A percentile compares a stretch with the other conserved stretches of the same genome.
phyloP scores from a whole-genome alignment of 2,113 vertebrate genomes.

The Sinocyclocheilus anophthalmus region DNA sequence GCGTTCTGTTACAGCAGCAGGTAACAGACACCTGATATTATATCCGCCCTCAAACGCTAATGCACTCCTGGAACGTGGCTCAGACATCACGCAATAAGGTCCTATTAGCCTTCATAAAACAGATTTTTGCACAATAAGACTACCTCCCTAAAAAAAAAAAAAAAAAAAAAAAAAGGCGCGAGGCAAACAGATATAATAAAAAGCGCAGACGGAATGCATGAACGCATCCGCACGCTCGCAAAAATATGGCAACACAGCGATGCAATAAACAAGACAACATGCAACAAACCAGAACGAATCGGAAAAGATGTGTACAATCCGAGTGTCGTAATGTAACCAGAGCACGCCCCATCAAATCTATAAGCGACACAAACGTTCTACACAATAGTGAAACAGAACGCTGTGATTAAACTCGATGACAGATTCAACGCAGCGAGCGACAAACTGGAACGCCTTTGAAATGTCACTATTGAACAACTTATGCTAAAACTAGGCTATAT shows the following conservation, averaged over 20 bases:
- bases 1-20: background rate
- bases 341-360: background rate
- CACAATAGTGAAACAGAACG: too few species aligned
- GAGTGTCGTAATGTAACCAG: too few species aligned
- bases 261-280: background rate
- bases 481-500: too few species aligned
- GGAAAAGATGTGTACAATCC: background rate
- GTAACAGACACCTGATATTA: slow-evolving; percentile 6
- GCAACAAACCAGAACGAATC: too few species aligned
- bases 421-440: too few species aligned
- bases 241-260: background rate
- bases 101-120: too few species aligned
- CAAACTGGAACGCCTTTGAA: too few species aligned
- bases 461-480: background rate
- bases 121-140: background rate
- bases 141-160: too few species aligned
- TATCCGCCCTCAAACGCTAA: background rate
- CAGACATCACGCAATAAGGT: background rate
- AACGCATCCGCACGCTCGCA: background rate
- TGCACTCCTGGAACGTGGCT: background rate
- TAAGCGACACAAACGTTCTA: background rate
- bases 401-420: too few species aligned
- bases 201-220: background rate
- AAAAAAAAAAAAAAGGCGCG: too few species aligned
- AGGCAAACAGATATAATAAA: background rate